Evolutionary conservation across 2,888 invertebrate genomes (phyloP), one percentile per base, ranked within the genome.

Genomic region (Nasonia oneida): DNA sequence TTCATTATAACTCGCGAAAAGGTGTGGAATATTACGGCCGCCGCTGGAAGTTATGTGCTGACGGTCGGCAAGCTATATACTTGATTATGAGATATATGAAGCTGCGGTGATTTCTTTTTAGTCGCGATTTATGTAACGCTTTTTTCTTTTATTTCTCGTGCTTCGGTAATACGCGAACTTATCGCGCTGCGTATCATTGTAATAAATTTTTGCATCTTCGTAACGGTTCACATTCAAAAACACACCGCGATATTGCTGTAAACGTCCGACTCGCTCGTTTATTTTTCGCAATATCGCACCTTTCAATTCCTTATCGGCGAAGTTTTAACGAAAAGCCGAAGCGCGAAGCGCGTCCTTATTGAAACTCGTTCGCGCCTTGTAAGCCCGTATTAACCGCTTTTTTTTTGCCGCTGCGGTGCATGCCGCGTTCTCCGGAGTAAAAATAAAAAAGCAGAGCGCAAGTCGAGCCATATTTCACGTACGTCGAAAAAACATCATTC

Each of bases 401-500:
- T 37, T 23, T 23, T 23, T 23, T 10, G 23, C 15, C 18, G 53
- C 5, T 53, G 15, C 3, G 15, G 3, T 3, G 8, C 10, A 18
- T 18, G 53, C 18, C 53, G 53, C 53, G 53, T 53, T 18, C 64
- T 64, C 64, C 53, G 1, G 18, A 18, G 23, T 10, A 3, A 10
- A 6, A 18, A 61, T 1, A 1, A 8, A 29, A 64, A 64, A 23
- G 23, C 23, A 29, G 23, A 23, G 64, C 64, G 0, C 23, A 8
- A 64, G 23, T 23, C 71, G 73, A 79, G 64, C 57, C 53, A 84
- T 80, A 80, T 80, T 75, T 84, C 79, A 80, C 29, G n/a, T 8
- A 39, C 50, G 73, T 84, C 75, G 67, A 79, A 74, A 83, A 84
- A 80, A 74, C 84, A 53, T 75, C 75, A 53, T 84, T 80, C 74